Percentiles rank a stretch among this genome's conserved stretches.
These are phyloP conservation scores for Pissodes strobi DNA, from an alignment of 1,140 invertebrate species.

Conservation along the genomic window DNA sequence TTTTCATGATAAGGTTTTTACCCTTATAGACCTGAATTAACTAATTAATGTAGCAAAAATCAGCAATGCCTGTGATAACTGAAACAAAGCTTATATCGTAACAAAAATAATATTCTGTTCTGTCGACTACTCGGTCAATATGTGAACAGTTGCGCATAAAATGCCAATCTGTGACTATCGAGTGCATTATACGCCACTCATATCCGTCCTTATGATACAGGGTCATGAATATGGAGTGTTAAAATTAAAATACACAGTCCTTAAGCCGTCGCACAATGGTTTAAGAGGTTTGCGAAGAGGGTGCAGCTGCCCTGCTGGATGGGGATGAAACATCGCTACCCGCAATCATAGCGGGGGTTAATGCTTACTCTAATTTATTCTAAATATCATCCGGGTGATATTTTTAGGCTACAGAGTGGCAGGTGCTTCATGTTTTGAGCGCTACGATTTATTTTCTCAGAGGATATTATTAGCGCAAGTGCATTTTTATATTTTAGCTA, in stretches of 20 bases:
- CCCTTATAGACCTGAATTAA: too few species aligned
- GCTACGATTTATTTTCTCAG: background rate
- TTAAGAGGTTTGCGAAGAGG: conserved; percentile 42
- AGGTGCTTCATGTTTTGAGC: background rate
- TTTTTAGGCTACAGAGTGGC: background rate
- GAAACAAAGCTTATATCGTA: too few species aligned
- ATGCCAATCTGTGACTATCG: conserved; percentile 42
- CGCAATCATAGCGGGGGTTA: conserved; percentile 27
- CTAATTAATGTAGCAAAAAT: too few species aligned
- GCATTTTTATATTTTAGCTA: too few species aligned
- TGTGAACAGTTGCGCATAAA: conserved; percentile 45
- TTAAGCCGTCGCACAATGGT: conserved; percentile 45
- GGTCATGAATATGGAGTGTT: conserved; percentile 54
- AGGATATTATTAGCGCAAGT: background rate
- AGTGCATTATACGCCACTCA: conserved; percentile 45
- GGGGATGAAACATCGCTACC: conserved; percentile 29
- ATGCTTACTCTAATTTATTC: conserved; percentile 35
- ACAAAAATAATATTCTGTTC: too few species aligned
- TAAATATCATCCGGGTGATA: conserved; percentile 28
- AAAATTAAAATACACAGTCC: conserved; percentile 53
- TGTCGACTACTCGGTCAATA: too few species aligned
- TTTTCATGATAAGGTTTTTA: too few species aligned
- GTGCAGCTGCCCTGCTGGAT: conserved; percentile 44
- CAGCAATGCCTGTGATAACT: too few species aligned
- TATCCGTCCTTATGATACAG: conserved; percentile 52